Evolutionary conservation across 2,797 vertebrate genomes (phyloP), one percentile per base, ranked within the genome.

Genomic region (Eulemur mongoz): DNA sequence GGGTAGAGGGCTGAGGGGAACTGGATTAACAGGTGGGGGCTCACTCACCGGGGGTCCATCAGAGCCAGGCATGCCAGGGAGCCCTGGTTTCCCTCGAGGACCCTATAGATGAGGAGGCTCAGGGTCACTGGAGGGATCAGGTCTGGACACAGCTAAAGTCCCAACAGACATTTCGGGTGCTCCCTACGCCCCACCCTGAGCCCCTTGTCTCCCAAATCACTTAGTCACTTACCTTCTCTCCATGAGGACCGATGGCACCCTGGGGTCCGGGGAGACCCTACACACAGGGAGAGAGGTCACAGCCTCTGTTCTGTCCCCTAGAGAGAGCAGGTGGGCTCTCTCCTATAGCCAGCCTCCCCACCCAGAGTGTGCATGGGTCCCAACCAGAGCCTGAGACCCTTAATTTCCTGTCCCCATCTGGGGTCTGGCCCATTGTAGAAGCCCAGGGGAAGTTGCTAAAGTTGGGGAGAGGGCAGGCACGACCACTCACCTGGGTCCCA

Each of bases 51-150:
- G 99, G 52, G 99, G 99, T 4, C 99, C 99, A 0, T 99, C 99
- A 1, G 99, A 99, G 83, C 99, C 99, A 0, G 99, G 99, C 99
- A 99, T 99, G 95, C 99, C 99, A 14, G 99, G 99, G 15, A 99
- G 99, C 89, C 99, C 99, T 80, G 99, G 99, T 97, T 99, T 99
- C 84, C 99, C 99, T 81, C 91, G 98, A 52, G 99, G 99, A 52
- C 99, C 99, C 99, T 99, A 97, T 1, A 83, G 70, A 76, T 0
- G 94, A 59, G 45, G 50, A 82, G 70, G 1, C 23, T 57, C 4
- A 4, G 7, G 40, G 67, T 88, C 70, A 95, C 25, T 22, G 35
- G 50, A 61, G 27, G 61, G 30, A 54, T 75, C 57, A 48, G 30
- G 3, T 76, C 20, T 69, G 32, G 48, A 35, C 38, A 43, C 3